phyloP scores from a whole-genome alignment of 2,797 vertebrate species.

The Pseudopleuronectes americanus region DNA sequence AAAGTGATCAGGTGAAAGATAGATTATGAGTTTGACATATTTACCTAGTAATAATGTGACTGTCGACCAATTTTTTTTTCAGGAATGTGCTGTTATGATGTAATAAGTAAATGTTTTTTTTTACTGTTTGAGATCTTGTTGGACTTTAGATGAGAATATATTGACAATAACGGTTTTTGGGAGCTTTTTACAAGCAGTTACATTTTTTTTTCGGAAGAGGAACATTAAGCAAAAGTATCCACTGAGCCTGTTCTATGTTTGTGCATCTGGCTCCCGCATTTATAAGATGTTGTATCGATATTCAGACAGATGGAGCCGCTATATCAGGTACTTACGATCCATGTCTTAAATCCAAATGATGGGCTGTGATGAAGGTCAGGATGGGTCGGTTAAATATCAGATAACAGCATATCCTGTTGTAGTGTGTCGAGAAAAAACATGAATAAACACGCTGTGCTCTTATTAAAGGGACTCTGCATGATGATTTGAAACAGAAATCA shows the following conservation, averaged over 20 bases:
- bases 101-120: slow-evolving; percentile 38
- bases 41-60: slow-evolving; percentile 28
- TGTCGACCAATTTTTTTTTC: slow-evolving; percentile 18
- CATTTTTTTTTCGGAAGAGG: slow-evolving; percentile 31
- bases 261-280: slow-evolving; percentile 25
- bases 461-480: slow-evolving; percentile 1
- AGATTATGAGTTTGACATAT: neutral
- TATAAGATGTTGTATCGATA: neutral
- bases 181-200: slow-evolving; percentile 43
- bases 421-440: slow-evolving; percentile 1
- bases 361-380: slow-evolving; percentile 9
- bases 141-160: slow-evolving; percentile 34
- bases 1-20: slow-evolving; percentile 1
- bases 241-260: slow-evolving; percentile 33
- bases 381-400: slow-evolving; percentile 19
- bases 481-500: slow-evolving; percentile 10
- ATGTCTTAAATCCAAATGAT: slow-evolving; percentile 19
- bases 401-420: slow-evolving; percentile 24
- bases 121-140: slow-evolving; percentile 23
- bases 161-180: slow-evolving; percentile 26
- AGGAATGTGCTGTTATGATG: slow-evolving; percentile 35
- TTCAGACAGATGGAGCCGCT: slow-evolving; percentile 1
- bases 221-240: slow-evolving; percentile 56
- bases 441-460: neutral
- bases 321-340: slow-evolving; percentile 26